phyloP scores from a whole-genome alignment of 2,113 vertebrate genomes.

The Baryphthengus martii region DNA sequence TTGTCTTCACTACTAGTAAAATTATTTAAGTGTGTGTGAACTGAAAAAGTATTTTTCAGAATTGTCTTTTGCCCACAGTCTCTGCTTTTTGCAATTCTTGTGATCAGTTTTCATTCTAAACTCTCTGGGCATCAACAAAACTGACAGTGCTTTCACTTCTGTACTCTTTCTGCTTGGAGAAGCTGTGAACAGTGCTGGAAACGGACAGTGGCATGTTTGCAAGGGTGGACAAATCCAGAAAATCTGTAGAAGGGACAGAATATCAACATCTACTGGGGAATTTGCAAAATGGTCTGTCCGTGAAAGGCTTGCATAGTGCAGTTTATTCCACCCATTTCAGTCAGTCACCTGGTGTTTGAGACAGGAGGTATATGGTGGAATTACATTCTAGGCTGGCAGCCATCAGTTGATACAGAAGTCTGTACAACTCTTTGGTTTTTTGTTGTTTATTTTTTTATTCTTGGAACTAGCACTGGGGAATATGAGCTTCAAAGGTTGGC shows the following conservation, averaged over 20 bases:
- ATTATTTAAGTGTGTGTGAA: not conserved
- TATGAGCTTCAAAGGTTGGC: not conserved
- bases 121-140: not conserved
- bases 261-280: not conserved
- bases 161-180: not conserved
- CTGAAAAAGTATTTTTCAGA: not conserved
- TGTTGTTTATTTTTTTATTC: not conserved
- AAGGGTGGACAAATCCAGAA: not conserved
- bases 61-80: rapidly evolving
- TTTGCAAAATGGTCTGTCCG: not conserved
- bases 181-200: not conserved
- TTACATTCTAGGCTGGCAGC: not conserved
- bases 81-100: not conserved
- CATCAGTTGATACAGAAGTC: not conserved
- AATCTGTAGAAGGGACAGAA: not conserved
- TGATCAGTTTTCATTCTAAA: not conserved
- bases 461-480: not conserved
- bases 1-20: not conserved
- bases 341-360: not conserved
- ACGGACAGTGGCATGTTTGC: not conserved
- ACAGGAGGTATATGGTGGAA: not conserved
- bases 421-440: too few species aligned
- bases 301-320: not conserved
- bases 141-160: not conserved
- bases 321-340: not conserved